These are phyloP conservation scores for Drosophila basisetae DNA, from an alignment of 2,888 invertebrate species.

Conservation along the genomic window DNA sequence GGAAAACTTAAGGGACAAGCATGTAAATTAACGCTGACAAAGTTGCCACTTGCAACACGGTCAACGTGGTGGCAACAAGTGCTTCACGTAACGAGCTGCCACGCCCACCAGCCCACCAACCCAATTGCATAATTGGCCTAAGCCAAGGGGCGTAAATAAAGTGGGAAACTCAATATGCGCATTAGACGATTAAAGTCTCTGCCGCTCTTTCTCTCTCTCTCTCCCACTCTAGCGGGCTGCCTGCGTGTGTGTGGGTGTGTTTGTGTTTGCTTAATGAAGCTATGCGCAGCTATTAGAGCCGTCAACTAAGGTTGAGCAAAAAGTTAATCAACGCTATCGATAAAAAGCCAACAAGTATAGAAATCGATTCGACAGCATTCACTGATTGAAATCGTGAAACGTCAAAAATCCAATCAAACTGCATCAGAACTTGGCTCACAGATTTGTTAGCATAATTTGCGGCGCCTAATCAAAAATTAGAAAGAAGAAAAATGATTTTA, in stretches of 20 bases:
- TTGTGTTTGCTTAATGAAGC: conserved; percentile 34
- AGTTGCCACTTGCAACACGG: conserved; percentile 49
- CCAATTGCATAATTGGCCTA: conserved; percentile 51
- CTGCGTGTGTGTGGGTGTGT: background rate
- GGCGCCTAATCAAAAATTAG: conserved; percentile 36
- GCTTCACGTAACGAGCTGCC: conserved; percentile 37
- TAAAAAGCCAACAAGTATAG: conserved; percentile 12
- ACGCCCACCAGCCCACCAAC: background rate
- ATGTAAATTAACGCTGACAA: conserved; percentile 48
- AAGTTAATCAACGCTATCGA: conserved; percentile 21
- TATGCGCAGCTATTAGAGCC: conserved; percentile 36
- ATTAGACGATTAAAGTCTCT: conserved; percentile 21
- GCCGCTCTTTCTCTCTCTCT: background rate
- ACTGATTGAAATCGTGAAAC: conserved; percentile 15
- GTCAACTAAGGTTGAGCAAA: conserved; percentile 52
- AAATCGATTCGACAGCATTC: background rate
- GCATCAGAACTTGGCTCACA: conserved; percentile 39
- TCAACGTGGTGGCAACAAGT: conserved; percentile 46
- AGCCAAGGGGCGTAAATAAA: conserved; percentile 45
- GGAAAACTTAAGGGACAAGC: conserved; percentile 21
- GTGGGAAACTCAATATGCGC: conserved; percentile 48
- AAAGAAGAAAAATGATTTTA: background rate
- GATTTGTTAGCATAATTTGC: conserved; percentile 39
- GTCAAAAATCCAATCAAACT: conserved; percentile 45
- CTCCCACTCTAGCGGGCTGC: background rate